These are phyloP conservation scores for Ypsolopha scabrella DNA, from an alignment of 2,888 invertebrate species.

Conservation along the genomic window DNA sequence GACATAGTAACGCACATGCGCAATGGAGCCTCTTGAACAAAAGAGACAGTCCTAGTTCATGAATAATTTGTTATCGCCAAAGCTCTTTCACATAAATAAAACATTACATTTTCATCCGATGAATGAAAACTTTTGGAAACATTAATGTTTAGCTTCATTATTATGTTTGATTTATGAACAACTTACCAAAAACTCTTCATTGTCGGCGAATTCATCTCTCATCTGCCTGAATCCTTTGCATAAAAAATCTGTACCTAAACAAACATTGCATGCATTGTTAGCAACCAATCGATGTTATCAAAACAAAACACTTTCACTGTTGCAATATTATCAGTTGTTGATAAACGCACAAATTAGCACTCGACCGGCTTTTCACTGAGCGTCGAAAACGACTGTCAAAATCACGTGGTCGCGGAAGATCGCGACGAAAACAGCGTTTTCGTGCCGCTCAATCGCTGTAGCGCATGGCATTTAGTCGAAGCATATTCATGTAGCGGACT, in stretches of 20 bases:
- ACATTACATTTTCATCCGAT: no score
- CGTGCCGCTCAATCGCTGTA: constrained; percentile 37
- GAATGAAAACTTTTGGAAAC: no score
- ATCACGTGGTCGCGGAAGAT: constrained; percentile 50
- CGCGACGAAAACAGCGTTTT: constrained; percentile 45
- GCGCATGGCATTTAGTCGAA: constrained; percentile 53
- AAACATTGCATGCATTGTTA: no score
- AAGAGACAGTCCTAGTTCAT: not conserved
- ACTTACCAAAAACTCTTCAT: constrained; percentile 56
- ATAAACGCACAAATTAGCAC: constrained; percentile 4
- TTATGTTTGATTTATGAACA: constrained; percentile 2
- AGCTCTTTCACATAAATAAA: no score
- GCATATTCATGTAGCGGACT: constrained; percentile 63
- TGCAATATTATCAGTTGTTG: constrained; percentile 17
- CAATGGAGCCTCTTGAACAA: constrained; percentile 23
- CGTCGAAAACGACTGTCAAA: constrained; percentile 45
- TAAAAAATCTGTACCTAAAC: constrained; percentile 27
- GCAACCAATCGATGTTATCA: constrained; percentile 24
- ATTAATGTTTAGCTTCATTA: no score
- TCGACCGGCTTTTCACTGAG: constrained; percentile 29
- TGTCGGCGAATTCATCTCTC: constrained; percentile 18
- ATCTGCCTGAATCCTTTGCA: not conserved
- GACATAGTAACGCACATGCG: constrained; percentile 61
- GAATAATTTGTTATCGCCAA: no score
- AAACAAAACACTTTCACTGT: constrained; percentile 38